Conservation (phyloP, 2,113 vertebrate species). For the Catharus minimus region DNA sequence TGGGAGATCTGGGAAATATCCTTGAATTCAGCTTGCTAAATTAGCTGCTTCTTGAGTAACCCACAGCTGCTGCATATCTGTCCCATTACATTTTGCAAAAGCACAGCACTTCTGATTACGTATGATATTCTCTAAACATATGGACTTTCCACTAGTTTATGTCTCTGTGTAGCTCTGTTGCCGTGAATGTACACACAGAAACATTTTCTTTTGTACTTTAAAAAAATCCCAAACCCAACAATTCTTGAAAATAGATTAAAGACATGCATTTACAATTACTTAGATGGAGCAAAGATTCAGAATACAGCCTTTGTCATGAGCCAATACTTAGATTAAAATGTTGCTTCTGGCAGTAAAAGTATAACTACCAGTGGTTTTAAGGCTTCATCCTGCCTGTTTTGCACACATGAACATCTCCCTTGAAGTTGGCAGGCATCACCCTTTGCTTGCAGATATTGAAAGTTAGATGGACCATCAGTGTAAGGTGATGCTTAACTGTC, state of each 20-base stretch:
- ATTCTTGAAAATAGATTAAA: conserved; percentile 48
- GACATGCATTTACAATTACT: conserved; percentile 2
- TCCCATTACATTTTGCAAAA: conserved; percentile 32
- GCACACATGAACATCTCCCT: neutral
- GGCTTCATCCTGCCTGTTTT: neutral
- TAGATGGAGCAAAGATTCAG: conserved; percentile 46
- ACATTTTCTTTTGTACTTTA: conserved; percentile 36
- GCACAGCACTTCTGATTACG: conserved; percentile 34
- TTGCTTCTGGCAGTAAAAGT: conserved; percentile 42
- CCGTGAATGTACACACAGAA: neutral
- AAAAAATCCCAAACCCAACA: neutral
- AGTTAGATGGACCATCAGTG: neutral
- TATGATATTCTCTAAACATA: neutral
- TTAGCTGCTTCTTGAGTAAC: conserved; percentile 67
- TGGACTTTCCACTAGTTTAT: conserved; percentile 18
- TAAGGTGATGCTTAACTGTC: neutral
- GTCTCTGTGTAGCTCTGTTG: conserved; percentile 27
- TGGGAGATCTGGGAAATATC: conserved; percentile 68
- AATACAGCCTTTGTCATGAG: conserved; percentile 1
- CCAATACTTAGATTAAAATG: conserved; percentile 30
- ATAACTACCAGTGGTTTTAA: conserved; percentile 9
- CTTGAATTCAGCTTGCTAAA: conserved; percentile 65
- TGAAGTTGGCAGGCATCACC: neutral
- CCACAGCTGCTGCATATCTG: conserved; percentile 58
- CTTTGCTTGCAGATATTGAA: neutral